Evolutionary conservation across 2,113 vertebrate genomes (phyloP), one percentile per base, ranked within the genome.

Genomic region (Pelobates fuscus): DNA sequence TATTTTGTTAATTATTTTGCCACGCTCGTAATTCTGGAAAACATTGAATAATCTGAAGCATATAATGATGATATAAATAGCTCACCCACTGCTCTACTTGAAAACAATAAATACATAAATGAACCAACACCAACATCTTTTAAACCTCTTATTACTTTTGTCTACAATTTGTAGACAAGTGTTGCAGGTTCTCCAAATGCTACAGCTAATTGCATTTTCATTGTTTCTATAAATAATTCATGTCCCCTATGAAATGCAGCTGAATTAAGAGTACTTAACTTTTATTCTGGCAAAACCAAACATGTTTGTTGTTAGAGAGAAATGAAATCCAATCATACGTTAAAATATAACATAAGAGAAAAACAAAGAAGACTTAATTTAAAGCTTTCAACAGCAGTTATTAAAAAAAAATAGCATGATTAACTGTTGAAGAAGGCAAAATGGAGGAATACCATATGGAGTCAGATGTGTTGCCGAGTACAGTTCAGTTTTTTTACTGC

Each of bases 371-470:
- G 3, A 49, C 62, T 59, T 8, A 8, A 59, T 67, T 59, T 60
- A 59, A 60, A 67, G n/a, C 17, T n/a, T 32, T 60, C 29, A 60
- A 60, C 25, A 67, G 54, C 60, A 67, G 63, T 60, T 76, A 76
- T 76, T 76, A 60, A 37, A 67, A 61, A 67, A 55, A 25, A 67
- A 60, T 67, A 61, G 54, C 14, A 23, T 59, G 27, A 46, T 58
- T 74, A 49, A 43, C 62, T 58, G 49, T 29, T 67, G 41, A 49
- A 76, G 52, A 81, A 43, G 74, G 80, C 73, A 82, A 86, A 21
- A 67, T 67, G 25, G 52, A 82, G 61, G 82, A 64, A 79, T 68
- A 79, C 78, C 78, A 83, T 79, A 81, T 62, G 79, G 80, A 80
- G 57, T 20, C 41, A 80, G 5, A 52, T 80, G 70, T 59, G 66